Evolutionary conservation across 2,888 invertebrate genomes (phyloP), one percentile per base, ranked within the genome.

Genomic region (Cryptophagus acutangulus): DNA sequence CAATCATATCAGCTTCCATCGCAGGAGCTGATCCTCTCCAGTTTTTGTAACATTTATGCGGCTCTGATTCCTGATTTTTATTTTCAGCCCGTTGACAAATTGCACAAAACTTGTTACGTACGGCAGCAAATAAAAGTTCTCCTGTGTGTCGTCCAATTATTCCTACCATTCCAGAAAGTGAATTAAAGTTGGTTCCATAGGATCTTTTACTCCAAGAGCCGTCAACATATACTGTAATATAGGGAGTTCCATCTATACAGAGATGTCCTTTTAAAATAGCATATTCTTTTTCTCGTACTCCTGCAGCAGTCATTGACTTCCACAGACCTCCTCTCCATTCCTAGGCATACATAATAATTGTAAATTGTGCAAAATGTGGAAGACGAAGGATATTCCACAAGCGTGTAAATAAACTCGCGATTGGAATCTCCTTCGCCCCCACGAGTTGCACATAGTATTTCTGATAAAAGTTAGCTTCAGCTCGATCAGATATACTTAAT

Each of bases 21-120:
- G 34, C 41, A n/a, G 39, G 14, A 13, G 45, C 40, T 5, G 42
- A 31, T 13, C 29, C 37, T 12, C 34, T 20, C 51, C 49, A 52
- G 31, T 51, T 52, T 35, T 42, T 47, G 30, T 41, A 51, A 30
- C 52, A 52, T 18, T 33, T 24, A 45, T 52, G 52, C 20, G 30
- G 8, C 4, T 20, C 1, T 5, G 48, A 24, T 15, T 5, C 3
- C 2, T 2, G 20, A 20, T 30, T 8, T 28, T 31, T 40, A 28
- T 36, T 49, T 26, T 15, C 31, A 2, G 48, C 40, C 14, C 42
- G 30, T 8, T 43, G 24, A 37, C 51, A 52, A 24, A 47, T 41
- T 13, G 13, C 31, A 31, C 51, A 52, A 41, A 25, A 49, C 42
- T 48, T 52, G 26, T 52, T 52, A 24, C 48, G 10, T 16, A 52